Evolutionary conservation across 2,113 vertebrate species (phyloP).

Genomic region (Neofelis nebulosa): DNA sequence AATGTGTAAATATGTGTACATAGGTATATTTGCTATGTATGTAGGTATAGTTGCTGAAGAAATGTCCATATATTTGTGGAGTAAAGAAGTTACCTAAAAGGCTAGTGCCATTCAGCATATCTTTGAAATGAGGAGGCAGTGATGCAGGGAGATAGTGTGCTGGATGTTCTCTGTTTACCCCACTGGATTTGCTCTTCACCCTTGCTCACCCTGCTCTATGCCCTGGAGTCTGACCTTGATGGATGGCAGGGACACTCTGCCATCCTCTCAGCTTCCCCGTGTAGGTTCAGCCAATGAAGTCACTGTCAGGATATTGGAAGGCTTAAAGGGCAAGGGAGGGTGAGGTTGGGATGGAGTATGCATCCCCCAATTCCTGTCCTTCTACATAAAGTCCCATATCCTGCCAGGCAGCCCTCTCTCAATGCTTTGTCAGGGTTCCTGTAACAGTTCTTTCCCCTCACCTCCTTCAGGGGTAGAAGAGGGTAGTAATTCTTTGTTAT

Average conservation of each 20-base stretch:
- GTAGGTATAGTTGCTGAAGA: not conserved
- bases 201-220: not conserved
- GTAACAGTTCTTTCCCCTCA: not conserved
- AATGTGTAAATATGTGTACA: no score
- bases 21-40: not conserved
- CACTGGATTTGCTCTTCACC: not conserved
- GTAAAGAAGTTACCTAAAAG: not conserved
- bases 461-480: not conserved
- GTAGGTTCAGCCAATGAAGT: not conserved
- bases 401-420: no score
- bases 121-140: not conserved
- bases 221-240: not conserved
- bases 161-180: not conserved
- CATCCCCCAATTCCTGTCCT: not conserved
- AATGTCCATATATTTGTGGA: not conserved
- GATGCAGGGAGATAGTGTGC: not conserved
- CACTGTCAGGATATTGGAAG: not conserved
- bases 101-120: no score
- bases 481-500: not conserved
- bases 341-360: no score
- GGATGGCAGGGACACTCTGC: fast-evolving
- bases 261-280: not conserved
- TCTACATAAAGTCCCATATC: not conserved
- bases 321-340: no score
- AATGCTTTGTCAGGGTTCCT: not conserved